Percentiles rank a stretch among this genome's conserved stretches.
phyloP scores from a whole-genome alignment of 2,888 invertebrate species.

The Latheticus oryzae region DNA sequence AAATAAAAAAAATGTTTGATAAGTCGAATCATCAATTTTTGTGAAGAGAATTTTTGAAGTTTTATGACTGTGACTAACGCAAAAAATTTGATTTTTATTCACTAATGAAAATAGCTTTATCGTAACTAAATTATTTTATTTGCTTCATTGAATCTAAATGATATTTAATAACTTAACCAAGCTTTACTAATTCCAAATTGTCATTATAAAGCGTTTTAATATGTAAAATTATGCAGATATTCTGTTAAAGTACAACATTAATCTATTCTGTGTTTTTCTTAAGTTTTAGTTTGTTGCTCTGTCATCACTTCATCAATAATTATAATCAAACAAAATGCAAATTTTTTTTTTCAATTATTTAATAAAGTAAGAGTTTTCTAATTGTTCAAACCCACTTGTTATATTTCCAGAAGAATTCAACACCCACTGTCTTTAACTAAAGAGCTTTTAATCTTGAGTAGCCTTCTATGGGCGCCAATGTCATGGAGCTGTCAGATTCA shows the following conservation, averaged over 20 bases:
- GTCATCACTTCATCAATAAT: too few relatives aligned
- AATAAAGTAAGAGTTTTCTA: too few relatives aligned
- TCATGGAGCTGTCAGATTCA: slow-evolving; percentile 33
- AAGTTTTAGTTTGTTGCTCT: too few relatives aligned
- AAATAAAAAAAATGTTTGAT: too few relatives aligned
- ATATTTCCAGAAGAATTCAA: background rate
- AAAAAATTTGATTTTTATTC: background rate
- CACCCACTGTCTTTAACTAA: too few relatives aligned
- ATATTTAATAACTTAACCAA: slow-evolving; percentile 6
- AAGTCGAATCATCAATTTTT: too few relatives aligned
- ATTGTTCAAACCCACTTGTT: too few relatives aligned
- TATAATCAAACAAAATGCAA: too few relatives aligned
- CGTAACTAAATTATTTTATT: slow-evolving; percentile 3
- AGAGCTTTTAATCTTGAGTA: slow-evolving; percentile 16
- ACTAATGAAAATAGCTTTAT: slow-evolving; percentile 17
- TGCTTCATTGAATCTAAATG: slow-evolving; percentile 8
- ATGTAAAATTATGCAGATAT: slow-evolving; percentile 31
- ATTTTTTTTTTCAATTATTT: too few relatives aligned
- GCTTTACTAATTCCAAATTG: slow-evolving; percentile 13
- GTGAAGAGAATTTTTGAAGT: too few relatives aligned
- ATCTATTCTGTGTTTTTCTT: background rate
- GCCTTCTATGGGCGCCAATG: slow-evolving; percentile 35
- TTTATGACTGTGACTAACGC: too few relatives aligned
- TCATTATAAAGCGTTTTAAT: slow-evolving; percentile 19
- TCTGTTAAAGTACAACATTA: slow-evolving; percentile 19